A percentile compares a stretch with the other conserved stretches of the same genome.
phyloP scores from a whole-genome alignment of 2,113 vertebrate genomes.

The Hemiscyllium ocellatum region DNA sequence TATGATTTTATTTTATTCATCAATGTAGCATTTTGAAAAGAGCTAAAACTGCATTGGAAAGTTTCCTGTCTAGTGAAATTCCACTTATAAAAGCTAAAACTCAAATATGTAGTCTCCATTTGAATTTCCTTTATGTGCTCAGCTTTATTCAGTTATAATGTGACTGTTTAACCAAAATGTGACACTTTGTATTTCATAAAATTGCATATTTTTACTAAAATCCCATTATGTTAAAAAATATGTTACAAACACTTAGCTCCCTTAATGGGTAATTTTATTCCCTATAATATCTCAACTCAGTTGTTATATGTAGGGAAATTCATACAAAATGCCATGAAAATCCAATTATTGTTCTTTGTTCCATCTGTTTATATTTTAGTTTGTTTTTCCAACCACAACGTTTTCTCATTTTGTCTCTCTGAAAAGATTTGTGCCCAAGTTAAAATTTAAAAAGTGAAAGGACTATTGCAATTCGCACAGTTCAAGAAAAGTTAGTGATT shows the following conservation, averaged over 20 bases:
- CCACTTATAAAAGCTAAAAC: not conserved
- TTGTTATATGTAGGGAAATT: not conserved
- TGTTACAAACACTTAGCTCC: not conserved
- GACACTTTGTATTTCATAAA: not conserved
- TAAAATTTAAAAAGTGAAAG: not conserved
- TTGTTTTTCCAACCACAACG: not conserved
- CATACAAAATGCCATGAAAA: not conserved
- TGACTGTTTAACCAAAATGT: not conserved
- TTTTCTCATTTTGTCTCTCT: not conserved
- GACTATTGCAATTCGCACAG: not conserved
- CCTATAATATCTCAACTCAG: not conserved
- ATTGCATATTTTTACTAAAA: not conserved
- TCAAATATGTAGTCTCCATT: not conserved
- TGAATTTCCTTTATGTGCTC: not conserved
- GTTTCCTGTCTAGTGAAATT: not conserved
- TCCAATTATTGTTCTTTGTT: not conserved
- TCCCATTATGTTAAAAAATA: not conserved
- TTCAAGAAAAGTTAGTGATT: slow-evolving; percentile 13
- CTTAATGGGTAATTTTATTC: not conserved
- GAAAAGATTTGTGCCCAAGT: not conserved
- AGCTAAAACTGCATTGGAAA: not conserved
- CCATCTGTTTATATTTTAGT: not conserved
- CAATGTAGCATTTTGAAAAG: not conserved
- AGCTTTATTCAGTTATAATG: not conserved
- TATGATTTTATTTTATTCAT: not conserved